phyloP scores from a whole-genome alignment of 2,888 invertebrate species.

The Eulithis testata region DNA sequence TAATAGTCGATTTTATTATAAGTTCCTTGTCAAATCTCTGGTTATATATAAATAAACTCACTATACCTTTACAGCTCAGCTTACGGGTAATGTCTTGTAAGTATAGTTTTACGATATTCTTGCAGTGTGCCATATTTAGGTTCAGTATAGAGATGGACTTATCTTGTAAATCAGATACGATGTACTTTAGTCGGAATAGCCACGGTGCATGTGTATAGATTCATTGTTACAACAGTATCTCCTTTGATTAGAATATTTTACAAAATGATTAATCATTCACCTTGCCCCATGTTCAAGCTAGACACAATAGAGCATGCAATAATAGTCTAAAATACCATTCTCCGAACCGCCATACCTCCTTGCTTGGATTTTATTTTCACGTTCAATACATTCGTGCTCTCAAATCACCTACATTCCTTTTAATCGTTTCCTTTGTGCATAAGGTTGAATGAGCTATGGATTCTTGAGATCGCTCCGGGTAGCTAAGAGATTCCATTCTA shows the following conservation, averaged over 20 bases:
- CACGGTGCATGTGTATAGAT: conserved; percentile 8
- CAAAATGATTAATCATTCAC: conserved; percentile 21
- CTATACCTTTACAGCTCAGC: conserved; percentile 6
- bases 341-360: conserved; percentile 30
- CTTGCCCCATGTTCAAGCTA: conserved; percentile 32
- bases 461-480: conserved; percentile 17
- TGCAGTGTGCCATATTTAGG: background rate
- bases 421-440: conserved; percentile 11
- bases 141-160: conserved; percentile 1
- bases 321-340: conserved; percentile 16
- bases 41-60: background rate
- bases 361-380: conserved; percentile 16
- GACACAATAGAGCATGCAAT: conserved; percentile 36
- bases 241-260: conserved; percentile 15
- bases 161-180: conserved; percentile 6
- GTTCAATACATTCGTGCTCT: conserved; percentile 5
- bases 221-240: conserved; percentile 3
- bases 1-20: background rate
- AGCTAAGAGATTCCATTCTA: conserved; percentile 25
- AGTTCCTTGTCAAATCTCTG: conserved; percentile 2
- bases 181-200: conserved; percentile 1
- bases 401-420: conserved; percentile 26
- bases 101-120: background rate
- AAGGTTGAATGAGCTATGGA: conserved; percentile 12
- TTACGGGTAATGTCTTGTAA: background rate